Base-by-base conservation (phyloP, 2,888 invertebrate genomes). In the Hofmannophila pseudospretella region DNA sequence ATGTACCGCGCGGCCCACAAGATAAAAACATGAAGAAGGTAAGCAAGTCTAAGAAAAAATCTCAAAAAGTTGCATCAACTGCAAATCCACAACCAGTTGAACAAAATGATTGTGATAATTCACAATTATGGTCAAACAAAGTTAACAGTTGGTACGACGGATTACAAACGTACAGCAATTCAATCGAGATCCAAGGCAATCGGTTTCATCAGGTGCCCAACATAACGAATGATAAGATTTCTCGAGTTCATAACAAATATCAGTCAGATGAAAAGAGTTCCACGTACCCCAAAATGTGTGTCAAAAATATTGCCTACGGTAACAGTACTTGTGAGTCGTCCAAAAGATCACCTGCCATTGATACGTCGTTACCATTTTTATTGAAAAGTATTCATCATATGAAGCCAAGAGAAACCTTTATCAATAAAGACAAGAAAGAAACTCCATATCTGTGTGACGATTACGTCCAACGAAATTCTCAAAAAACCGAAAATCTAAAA, bases 101-200 rank as follows among this genome's bases (percentile, higher is more conserved):
- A 39, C 36, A 41, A 37, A 36, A 39, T 2, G 22, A 10, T 7
- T 14, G 23, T 16, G 10, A 14, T n/a, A 26, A 39, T 13, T 19
- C 36, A 2, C 32, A 39, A 23, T 32, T 34, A 14, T 63, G 51
- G 59, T 34, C 35, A n/a, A 47, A 48, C 8, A 54, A 39, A 11
- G 54, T 72, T 16, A 49, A 59, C 36, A 46, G 39, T 30, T 73
- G 72, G 73, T 73, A 73, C 42, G 50, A 54, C 10, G 59, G 59
- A 12, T 50, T 70, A 29, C 41, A 16, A 10, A n/a, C 28, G 16
- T 34, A 39, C 31, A 30, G 25, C 32, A 33, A 30, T 3, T 7
- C 12, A 29, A 13, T 5, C 23, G 9, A 11, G 19, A 29, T 29
- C 34, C 5, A 4, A 3, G 27, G 11, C 10, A 27, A 10, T 11